Percentiles rank a stretch among this genome's conserved stretches.
Evolutionary conservation across 2,113 vertebrate genomes (phyloP).

Genomic region (Tiliqua scincoides): DNA sequence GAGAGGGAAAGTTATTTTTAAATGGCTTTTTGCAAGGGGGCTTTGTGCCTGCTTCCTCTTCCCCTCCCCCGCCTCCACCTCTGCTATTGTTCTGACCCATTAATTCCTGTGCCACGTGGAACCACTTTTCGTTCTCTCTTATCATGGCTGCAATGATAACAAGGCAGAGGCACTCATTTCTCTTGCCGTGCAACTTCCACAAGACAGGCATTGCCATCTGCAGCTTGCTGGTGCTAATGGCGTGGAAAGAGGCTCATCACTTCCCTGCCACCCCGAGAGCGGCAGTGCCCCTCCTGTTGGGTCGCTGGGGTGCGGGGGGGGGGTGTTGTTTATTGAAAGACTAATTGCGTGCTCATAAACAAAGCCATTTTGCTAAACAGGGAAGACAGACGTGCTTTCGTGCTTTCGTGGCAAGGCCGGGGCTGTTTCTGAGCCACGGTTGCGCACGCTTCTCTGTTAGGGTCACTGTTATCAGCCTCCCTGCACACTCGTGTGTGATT

Average conservation of each 20-base stretch:
- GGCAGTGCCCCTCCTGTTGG: not conserved
- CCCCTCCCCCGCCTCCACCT: not conserved
- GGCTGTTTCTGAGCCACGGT: not conserved
- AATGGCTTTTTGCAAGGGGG: not conserved
- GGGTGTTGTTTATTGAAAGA: not conserved
- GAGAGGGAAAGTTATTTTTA: not conserved
- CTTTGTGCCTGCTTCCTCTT: not conserved
- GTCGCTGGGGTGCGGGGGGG: not conserved
- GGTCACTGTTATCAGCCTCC: not conserved
- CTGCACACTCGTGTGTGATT: not conserved
- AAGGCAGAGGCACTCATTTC: not conserved
- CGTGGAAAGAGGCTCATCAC: not conserved
- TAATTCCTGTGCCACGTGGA: slow-evolving; percentile 1
- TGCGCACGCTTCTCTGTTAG: not conserved
- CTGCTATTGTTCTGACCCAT: slow-evolving; percentile 10
- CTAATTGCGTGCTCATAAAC: not conserved
- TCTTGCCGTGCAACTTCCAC: not conserved
- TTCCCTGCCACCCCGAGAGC: not conserved
- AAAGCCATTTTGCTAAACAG: not conserved
- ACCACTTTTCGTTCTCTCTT: not conserved
- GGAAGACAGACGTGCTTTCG: not conserved
- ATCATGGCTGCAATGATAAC: not conserved
- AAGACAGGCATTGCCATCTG: not conserved
- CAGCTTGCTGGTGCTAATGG: fast-evolving
- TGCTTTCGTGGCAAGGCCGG: not conserved